Conservation (phyloP, 2,797 vertebrate species). For the Taeniopygia guttata region DNA sequence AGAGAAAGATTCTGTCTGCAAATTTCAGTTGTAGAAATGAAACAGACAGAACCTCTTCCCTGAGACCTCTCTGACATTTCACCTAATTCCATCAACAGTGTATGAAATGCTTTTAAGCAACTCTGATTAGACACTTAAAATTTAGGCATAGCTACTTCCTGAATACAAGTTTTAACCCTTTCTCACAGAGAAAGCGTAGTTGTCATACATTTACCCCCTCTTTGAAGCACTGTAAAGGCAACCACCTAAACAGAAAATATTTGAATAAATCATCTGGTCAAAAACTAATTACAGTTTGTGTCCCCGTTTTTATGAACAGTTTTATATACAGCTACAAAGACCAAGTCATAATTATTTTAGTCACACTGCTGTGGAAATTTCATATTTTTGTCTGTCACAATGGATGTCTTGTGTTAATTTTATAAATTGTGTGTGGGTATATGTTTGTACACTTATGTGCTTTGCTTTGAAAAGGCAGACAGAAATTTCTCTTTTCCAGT, state of each 20-base stretch:
- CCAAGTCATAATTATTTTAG: neutral
- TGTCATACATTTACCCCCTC: neutral
- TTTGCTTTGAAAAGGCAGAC: neutral
- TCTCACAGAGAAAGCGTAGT: neutral
- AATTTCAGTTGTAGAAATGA: neutral
- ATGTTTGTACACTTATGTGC: neutral
- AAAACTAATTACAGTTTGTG: neutral
- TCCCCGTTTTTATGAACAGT: neutral
- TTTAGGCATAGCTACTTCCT: neutral
- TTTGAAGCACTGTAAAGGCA: neutral
- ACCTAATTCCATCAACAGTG: neutral
- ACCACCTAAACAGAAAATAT: neutral
- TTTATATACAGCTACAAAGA: neutral
- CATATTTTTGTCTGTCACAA: neutral
- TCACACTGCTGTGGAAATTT: neutral
- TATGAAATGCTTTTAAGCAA: neutral
- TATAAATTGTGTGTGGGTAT: neutral
- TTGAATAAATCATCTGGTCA: neutral
- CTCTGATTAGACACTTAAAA: neutral
- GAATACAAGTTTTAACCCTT: neutral
- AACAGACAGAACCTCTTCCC: neutral
- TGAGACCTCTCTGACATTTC: neutral
- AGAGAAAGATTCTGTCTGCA: neutral
- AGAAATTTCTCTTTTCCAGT: neutral
- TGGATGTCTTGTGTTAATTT: neutral